Conservation (phyloP, 2,797 vertebrate genomes). For the Lutjanus campechanus region DNA sequence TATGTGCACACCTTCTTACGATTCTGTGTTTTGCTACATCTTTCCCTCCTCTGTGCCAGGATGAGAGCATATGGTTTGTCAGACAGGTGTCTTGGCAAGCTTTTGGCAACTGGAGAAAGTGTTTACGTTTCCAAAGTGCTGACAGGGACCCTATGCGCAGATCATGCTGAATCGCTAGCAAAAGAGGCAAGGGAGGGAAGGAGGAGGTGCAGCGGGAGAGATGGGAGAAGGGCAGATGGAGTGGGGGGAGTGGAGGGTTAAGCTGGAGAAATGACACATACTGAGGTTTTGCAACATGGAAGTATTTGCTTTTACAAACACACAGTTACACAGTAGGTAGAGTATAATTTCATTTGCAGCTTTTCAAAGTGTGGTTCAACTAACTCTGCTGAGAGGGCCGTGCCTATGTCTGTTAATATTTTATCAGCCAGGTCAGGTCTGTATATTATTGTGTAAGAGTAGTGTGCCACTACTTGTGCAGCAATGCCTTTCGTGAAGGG, state of each 20-base stretch:
- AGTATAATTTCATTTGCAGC: background rate
- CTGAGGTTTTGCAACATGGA: conserved; percentile 26
- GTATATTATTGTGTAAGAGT: conserved; percentile 29
- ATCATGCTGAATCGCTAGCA: conserved; percentile 72
- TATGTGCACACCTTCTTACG: conserved; percentile 27
- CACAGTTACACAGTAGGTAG: background rate
- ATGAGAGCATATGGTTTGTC: conserved; percentile 65
- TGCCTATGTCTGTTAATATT: conserved; percentile 21
- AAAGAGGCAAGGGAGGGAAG: conserved; percentile 24
- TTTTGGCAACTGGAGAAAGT: conserved; percentile 76
- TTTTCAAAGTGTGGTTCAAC: conserved; percentile 11
- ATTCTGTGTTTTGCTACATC: conserved; percentile 44
- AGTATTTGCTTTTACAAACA: conserved; percentile 31
- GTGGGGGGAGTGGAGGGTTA: conserved; percentile 34
- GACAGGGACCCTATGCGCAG: conserved; percentile 59
- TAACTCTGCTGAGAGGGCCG: conserved; percentile 7
- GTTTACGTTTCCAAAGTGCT: conserved; percentile 77
- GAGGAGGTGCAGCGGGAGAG: conserved; percentile 36
- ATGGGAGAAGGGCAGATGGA: conserved; percentile 58
- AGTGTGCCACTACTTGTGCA: background rate
- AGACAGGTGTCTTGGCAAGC: conserved; percentile 79
- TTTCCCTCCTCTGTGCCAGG: conserved; percentile 40
- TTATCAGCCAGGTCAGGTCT: conserved; percentile 15
- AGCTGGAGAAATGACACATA: conserved; percentile 40
- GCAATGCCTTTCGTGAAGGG: background rate